phyloP scores from a whole-genome alignment of 2,113 vertebrate genomes.

The Lepus timidus region DNA sequence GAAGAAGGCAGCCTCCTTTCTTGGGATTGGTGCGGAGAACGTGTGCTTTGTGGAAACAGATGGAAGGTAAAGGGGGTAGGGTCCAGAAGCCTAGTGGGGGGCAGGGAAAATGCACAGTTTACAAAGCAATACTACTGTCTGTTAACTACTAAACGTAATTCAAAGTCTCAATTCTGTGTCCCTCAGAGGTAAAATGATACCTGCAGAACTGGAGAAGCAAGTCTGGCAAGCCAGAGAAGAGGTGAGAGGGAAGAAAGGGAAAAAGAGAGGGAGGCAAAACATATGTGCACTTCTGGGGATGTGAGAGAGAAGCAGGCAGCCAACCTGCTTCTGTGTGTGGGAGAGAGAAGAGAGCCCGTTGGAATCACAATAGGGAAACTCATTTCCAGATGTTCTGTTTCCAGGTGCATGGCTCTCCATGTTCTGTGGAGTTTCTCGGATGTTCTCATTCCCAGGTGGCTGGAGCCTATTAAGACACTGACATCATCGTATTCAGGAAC shows the following conservation, averaged over 20 bases:
- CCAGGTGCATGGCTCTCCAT: slow-evolving; percentile 22
- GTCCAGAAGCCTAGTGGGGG: not conserved
- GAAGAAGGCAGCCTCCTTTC: slow-evolving; percentile 93
- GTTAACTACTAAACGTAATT: slow-evolving; percentile 80
- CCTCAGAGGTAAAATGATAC: slow-evolving; percentile 93
- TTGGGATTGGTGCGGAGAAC: slow-evolving; percentile 92
- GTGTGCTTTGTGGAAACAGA: slow-evolving; percentile 91
- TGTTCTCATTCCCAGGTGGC: slow-evolving; percentile 29
- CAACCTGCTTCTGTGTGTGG: not conserved
- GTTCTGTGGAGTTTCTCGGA: slow-evolving; percentile 40
- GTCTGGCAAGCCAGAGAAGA: slow-evolving; percentile 88
- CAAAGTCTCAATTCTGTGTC: slow-evolving; percentile 87
- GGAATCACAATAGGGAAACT: slow-evolving; percentile 65
- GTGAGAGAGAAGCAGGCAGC: not conserved
- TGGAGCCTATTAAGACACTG: slow-evolving; percentile 11
- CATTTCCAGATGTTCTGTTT: slow-evolving; percentile 54
- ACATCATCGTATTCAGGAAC: not conserved
- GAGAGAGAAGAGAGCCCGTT: not conserved
- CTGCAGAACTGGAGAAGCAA: slow-evolving; percentile 91
- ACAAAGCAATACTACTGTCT: slow-evolving; percentile 74
- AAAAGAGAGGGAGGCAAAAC: slow-evolving; percentile 11
- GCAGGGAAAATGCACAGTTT: slow-evolving; percentile 45
- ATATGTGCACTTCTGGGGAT: not conserved
- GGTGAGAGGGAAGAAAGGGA: slow-evolving; percentile 86
- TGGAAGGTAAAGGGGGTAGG: slow-evolving; percentile 87